Base-by-base conservation (phyloP, 2,113 vertebrate genomes). In the Edolisoma coerulescens region DNA sequence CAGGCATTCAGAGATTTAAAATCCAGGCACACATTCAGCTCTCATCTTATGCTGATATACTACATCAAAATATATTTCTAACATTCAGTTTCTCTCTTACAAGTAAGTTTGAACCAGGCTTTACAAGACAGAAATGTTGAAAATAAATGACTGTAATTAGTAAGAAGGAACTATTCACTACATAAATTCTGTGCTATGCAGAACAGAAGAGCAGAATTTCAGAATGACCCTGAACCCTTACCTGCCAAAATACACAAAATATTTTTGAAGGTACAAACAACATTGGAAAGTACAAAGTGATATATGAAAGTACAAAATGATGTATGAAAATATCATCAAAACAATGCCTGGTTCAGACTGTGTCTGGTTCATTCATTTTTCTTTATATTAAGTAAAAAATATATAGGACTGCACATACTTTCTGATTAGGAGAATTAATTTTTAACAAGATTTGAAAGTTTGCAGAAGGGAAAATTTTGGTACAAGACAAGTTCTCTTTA, bases 241-340 rank as follows among this genome's bases (percentile, higher is more conserved):
- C 7, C 19, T 92, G 49, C 30, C 68, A 90, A 90, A 79, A 84
- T 11, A 44, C 28, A 84, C 1, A 53, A 76, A 90, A 81, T 86
- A 63, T 27, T 4, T 88, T 67, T 70, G 45, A 77, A 92, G 22
- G 20, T 16, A 70, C 7, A 80, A 86, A 54, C 44, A 65, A 70
- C 50, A 77, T 27, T 65, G 47, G n/a, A 59, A 96, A 81, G 22
- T 39, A 61, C 7, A 92, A 64, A 82, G 50, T 90, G 89, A 94
- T 86, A 52, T 30, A 91, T 94, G 87, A 50, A 95, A 65, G 23
- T 35, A 89, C 13, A 91, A 88, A 76, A 41, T 87, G 26, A 91
- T 87, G 9, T 76, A 94, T 93, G 87, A 87, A 96, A 93, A 91
- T 49, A 89, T 44, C 53, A 76, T 44, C 69, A 84, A 78, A 76